A percentile compares a stretch with the other conserved stretches of the same genome.
phyloP scores from a whole-genome alignment of 2,113 vertebrate genomes.

The Cheilinus undulatus region DNA sequence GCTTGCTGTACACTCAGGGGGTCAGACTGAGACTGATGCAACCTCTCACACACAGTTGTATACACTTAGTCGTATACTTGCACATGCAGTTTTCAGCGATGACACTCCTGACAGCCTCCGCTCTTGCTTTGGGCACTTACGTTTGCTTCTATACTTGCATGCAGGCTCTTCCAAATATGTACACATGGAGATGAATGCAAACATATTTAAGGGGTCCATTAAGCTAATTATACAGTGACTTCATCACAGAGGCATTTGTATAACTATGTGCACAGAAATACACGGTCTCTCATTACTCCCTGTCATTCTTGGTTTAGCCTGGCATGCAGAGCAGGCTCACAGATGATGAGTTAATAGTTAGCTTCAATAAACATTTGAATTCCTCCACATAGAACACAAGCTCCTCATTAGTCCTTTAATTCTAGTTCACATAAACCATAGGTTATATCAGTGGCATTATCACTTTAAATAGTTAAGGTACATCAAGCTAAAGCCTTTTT shows the following conservation, averaged over 20 bases:
- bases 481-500: too few species aligned
- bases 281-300: slow-evolving; percentile 7
- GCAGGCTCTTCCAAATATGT: slow-evolving; percentile 18
- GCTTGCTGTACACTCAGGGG: slow-evolving; percentile 33
- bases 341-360: slow-evolving; percentile 13
- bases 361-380: slow-evolving; percentile 23
- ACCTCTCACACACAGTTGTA: slow-evolving; percentile 42
- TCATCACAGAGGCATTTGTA: neutral
- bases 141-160: slow-evolving; percentile 20
- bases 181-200: neutral
- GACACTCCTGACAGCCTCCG: slow-evolving; percentile 47
- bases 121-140: slow-evolving; percentile 4
- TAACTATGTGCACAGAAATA: slow-evolving; percentile 30
- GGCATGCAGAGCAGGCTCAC: slow-evolving; percentile 6
- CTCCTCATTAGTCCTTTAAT: neutral
- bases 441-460: too few species aligned
- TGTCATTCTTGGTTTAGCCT: neutral
- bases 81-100: slow-evolving; percentile 41
- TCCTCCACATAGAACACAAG: slow-evolving; percentile 3
- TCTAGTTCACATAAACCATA: neutral
- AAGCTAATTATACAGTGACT: slow-evolving; percentile 12
- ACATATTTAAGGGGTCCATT: slow-evolving; percentile 8
- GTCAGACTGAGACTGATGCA: slow-evolving; percentile 37
- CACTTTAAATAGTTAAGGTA: too few species aligned
- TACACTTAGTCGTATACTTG: slow-evolving; percentile 64